phyloP scores from a whole-genome alignment of 2,888 invertebrate genomes.

The Heteromurus nitidus region DNA sequence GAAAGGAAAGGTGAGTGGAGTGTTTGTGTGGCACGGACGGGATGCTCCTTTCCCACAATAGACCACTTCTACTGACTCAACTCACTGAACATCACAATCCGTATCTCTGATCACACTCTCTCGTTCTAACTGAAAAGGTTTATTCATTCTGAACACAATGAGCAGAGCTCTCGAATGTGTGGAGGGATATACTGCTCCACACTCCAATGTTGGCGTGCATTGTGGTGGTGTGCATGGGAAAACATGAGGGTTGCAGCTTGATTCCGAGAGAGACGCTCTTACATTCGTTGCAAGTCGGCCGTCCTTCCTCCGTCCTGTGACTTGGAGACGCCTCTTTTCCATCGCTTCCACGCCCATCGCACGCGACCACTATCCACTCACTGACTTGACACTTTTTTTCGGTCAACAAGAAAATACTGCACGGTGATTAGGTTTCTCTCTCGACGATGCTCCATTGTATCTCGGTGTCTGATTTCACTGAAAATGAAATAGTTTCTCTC shows the following conservation, averaged over 20 bases:
- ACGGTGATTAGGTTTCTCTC: background rate
- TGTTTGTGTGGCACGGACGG: background rate
- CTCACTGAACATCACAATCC: background rate
- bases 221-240: no score
- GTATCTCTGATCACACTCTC: background rate
- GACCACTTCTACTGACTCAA: background rate
- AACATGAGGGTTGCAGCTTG: constrained; percentile 47
- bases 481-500: constrained; percentile 23
- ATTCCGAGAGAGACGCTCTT: constrained; percentile 46
- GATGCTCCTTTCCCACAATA: background rate
- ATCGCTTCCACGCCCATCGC: constrained; percentile 71
- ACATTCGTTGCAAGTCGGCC: constrained; percentile 65
- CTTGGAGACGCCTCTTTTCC: constrained; percentile 70
- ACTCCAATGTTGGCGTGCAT: no score
- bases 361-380: constrained; percentile 73
- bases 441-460: no score
- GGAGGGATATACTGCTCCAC: background rate
- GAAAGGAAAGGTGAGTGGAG: constrained; percentile 1
- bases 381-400: constrained; percentile 54
- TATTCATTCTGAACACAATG: background rate
- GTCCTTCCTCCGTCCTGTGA: constrained; percentile 63
- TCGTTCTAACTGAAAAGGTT: background rate
- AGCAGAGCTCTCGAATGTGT: background rate
- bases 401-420: constrained; percentile 6
- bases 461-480: no score